phyloP scores from a whole-genome alignment of 1,140 invertebrate genomes.

The Parasteatoda tepidariorum region DNA sequence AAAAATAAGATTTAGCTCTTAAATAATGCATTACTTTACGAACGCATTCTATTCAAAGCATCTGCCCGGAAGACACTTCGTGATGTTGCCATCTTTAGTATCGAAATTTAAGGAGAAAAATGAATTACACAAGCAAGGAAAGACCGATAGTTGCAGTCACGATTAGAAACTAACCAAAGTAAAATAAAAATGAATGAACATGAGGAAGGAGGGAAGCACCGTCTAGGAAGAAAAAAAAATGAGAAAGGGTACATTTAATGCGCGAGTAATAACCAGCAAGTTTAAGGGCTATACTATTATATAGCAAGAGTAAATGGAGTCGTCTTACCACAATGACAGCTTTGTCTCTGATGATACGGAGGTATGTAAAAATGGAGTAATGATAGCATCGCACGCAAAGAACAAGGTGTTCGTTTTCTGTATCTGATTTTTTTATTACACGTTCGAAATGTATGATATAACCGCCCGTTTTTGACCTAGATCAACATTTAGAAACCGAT shows the following conservation, averaged over 20 bases:
- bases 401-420: neutral
- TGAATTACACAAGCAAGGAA: conserved; percentile 5
- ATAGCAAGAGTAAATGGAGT: conserved; percentile 18
- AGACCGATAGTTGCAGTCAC: neutral
- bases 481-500: no score
- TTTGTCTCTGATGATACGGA: neutral
- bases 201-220: neutral
- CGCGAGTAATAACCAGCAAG: conserved; percentile 45
- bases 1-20: no score
- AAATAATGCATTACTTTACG: no score
- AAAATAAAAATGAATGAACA: neutral
- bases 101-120: neutral
- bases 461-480: no score
- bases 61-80: neutral
- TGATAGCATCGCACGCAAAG: conserved; percentile 36
- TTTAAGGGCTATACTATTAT: conserved; percentile 9
- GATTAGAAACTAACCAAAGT: neutral
- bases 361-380: conserved; percentile 34
- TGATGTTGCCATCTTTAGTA: neutral
- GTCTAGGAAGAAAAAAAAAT: neutral
- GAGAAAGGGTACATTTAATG: conserved; percentile 12
- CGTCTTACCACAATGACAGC: conserved; percentile 43
- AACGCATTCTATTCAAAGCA: no score
- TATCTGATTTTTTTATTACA: conserved; percentile 21
- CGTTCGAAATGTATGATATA: neutral